phyloP scores from a whole-genome alignment of 1,140 invertebrate genomes.

The Pentalonia nigronervosa region DNA sequence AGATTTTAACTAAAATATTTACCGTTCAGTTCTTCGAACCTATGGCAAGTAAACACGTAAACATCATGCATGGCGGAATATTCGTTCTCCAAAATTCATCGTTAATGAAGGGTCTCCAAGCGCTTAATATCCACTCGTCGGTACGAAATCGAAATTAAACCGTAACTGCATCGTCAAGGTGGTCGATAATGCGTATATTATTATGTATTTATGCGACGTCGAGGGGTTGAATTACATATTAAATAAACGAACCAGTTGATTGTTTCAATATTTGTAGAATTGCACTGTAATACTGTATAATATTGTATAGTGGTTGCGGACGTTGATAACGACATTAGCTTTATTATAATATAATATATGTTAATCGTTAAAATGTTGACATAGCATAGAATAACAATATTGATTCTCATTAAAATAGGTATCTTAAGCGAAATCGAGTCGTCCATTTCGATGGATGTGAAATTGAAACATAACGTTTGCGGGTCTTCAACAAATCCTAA shows the following conservation, averaged over 20 bases:
- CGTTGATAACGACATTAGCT: background rate
- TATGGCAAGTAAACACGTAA: background rate
- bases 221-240: background rate
- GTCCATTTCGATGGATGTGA: no score
- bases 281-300: background rate
- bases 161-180: background rate
- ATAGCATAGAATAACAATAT: background rate
- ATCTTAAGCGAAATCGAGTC: background rate
- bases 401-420: background rate
- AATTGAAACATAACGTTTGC: background rate
- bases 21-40: background rate
- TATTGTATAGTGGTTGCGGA: background rate
- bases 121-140: background rate
- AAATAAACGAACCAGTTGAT: background rate
- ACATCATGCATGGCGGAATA: background rate
- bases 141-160: constrained; percentile 24
- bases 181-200: background rate
- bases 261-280: background rate
- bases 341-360: background rate
- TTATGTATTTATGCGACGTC: no score
- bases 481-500: background rate
- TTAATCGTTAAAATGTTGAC: background rate
- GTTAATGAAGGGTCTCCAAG: background rate
- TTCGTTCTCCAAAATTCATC: background rate
- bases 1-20: background rate